Conservation (phyloP, 2,113 vertebrate genomes). For the Chloebia gouldiae region DNA sequence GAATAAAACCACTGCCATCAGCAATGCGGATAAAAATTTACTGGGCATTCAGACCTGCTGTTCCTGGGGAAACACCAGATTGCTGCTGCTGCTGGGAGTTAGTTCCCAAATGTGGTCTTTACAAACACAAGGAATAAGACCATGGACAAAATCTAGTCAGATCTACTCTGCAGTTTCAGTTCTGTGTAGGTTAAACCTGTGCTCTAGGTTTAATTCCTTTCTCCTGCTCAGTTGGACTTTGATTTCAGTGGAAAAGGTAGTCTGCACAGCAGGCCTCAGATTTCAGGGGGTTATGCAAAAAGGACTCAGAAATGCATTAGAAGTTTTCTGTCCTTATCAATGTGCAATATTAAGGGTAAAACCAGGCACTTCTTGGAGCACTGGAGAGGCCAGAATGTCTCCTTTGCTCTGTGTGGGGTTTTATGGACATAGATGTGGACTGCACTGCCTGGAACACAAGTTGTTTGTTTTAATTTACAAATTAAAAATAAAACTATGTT, state of each 20-base stretch:
- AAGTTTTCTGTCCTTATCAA: not conserved
- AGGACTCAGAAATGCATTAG: not conserved
- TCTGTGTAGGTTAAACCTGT: not conserved
- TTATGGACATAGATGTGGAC: not conserved
- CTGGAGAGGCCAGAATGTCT: not conserved
- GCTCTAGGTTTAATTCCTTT: not conserved
- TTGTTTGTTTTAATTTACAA: conserved; percentile 47
- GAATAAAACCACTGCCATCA: not conserved
- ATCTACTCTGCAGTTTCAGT: not conserved
- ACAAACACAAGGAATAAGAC: not conserved
- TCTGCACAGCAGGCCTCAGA: not conserved
- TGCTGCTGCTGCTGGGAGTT: not conserved
- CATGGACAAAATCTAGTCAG: not conserved
- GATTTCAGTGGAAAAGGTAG: not conserved
- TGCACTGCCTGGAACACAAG: not conserved
- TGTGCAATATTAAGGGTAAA: not conserved
- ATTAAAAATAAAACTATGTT: conserved; percentile 49
- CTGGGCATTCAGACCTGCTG: not conserved
- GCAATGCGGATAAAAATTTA: not conserved
- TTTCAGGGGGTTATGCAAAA: not conserved
- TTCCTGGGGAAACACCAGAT: not conserved
- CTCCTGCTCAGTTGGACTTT: not conserved
- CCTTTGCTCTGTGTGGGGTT: not conserved
- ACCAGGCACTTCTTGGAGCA: not conserved
- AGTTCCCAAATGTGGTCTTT: not conserved